These are phyloP conservation scores for Apodemus sylvaticus DNA, from an alignment of 2,113 vertebrate genomes.

Conservation along the genomic window DNA sequence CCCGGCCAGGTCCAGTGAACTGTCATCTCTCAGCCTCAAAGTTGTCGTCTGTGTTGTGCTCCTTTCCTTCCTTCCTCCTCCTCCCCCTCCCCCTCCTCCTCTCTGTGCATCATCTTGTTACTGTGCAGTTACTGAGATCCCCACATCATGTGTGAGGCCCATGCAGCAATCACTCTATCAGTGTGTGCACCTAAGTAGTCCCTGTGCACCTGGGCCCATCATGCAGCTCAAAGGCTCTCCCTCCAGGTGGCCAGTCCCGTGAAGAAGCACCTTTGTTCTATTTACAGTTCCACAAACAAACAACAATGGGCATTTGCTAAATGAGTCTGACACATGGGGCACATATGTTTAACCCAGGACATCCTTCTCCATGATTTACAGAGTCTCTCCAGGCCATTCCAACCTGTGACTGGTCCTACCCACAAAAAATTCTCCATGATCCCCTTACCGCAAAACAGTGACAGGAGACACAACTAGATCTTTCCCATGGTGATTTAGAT, in stretches of 20 bases:
- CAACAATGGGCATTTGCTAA: not conserved
- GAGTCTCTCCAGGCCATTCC: not conserved
- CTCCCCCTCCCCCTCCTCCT: not conserved
- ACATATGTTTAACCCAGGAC: not conserved
- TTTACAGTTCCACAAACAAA: not conserved
- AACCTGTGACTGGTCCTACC: not conserved
- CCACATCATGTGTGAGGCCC: not conserved
- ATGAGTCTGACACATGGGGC: not conserved
- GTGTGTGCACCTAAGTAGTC: not conserved
- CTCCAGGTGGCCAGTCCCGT: not conserved
- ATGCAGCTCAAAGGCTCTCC: not conserved
- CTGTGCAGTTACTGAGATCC: not conserved
- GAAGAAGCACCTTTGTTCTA: not conserved
- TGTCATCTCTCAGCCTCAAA: not conserved
- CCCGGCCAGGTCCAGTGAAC: not conserved
- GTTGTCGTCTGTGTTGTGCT: not conserved
- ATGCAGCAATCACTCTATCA: not conserved
- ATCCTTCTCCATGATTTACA: not conserved
- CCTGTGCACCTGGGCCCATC: not conserved
- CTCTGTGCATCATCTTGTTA: not conserved
- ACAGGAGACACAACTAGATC: rapidly evolving
- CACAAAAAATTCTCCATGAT: not conserved
- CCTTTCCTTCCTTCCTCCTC: not conserved
- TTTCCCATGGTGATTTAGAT: not conserved
- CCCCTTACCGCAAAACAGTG: not conserved